Evolutionary conservation across 2,113 vertebrate genomes (phyloP), one percentile per base, ranked within the genome.

Genomic region (Corapipo altera): DNA sequence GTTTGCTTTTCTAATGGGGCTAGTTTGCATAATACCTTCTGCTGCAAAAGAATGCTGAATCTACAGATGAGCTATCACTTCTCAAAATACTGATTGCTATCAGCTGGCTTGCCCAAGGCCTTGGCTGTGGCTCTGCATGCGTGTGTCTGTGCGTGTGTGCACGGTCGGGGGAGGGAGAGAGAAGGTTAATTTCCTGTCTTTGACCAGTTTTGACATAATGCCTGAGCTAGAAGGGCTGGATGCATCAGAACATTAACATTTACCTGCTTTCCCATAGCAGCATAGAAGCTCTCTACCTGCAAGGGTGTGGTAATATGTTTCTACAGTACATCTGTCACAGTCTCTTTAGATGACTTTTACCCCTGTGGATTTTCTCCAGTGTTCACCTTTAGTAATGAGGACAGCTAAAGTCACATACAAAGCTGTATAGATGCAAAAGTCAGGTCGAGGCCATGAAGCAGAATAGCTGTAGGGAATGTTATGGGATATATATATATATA

Each of bases 41-140:
- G 83, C 95, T 93, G 91, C 85, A 97, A 91, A 91, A 94, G 95
- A 96, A 96, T 96, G 95, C 95, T 95, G 96, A 97, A 93, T 95
- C 85, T 96, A 96, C 94, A 97, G 95, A 97, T 97, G 92, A 97
- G 91, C 88, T 95, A 97, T 97, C 93, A 94, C 93, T 95, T 94
- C 95, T 95, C 73, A 95, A 94, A 97, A 96, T 95, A 91, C 92
- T 97, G 96, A 97, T 97, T 96, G 90, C 91, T 96, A 96, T 97
- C 96, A 97, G 94, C 91, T 96, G 95, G 95, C 74, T 97, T 97
- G 96, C 91, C 77, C 41, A 97, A 88, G 95, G 97, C 94, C 85
- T 96, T 97, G 96, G 96, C 92, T 97, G 66, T 73, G 75, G 79
- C 83, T 96, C 33, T 92, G 91, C 93, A 91, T 91, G 93, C 71